Evolutionary conservation across 2,113 vertebrate genomes (phyloP), one percentile per base, ranked within the genome.

Genomic region (Bos taurus): DNA sequence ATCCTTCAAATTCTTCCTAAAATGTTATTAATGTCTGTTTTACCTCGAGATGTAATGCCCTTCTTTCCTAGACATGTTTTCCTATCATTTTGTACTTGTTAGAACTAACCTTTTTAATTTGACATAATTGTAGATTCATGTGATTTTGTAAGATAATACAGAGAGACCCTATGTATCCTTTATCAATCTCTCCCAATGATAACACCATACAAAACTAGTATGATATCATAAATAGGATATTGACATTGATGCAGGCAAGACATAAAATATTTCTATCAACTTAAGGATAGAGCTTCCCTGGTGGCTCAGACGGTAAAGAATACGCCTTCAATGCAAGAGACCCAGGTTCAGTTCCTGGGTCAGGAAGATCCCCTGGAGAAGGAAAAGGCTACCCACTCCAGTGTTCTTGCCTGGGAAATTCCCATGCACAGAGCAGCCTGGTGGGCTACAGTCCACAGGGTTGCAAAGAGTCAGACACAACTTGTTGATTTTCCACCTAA

Each of bases 1-100:
- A 23, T 3, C n/a, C 85, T 81, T 77, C 52, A 81, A 77, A 78
- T 26, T 48, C 14, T 91, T 90, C 89, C 81, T 50, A 89, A 96
- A 83, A 52, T 71, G 16, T 40, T 43, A 60, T 13, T 94, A 46
- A 88, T 2, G 82, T 91, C 3, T 40, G 5, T 62, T 57, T 78
- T 86, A 52, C n/a, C 16, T 67, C 40, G 43, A 3, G 48, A 25
- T 60, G n/a, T 2, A 92, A 80, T 81, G 8, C 9, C 10, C 12
- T 84, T 77, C n/a, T 77, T 48, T 95, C 54, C 14, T 11, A 85
- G 21, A 54, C 3, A 23, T 17, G 2, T 57, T 78, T 77, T 56
- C 56, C 93, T 56, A 74, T 43, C 21, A 6, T 25, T 81, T 40
- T 59, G 50, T 33, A 17, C 26, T 46, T 90, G 36, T 80, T 30